Conservation (phyloP, 2,888 invertebrate genomes). For the Dascillus cervinus region DNA sequence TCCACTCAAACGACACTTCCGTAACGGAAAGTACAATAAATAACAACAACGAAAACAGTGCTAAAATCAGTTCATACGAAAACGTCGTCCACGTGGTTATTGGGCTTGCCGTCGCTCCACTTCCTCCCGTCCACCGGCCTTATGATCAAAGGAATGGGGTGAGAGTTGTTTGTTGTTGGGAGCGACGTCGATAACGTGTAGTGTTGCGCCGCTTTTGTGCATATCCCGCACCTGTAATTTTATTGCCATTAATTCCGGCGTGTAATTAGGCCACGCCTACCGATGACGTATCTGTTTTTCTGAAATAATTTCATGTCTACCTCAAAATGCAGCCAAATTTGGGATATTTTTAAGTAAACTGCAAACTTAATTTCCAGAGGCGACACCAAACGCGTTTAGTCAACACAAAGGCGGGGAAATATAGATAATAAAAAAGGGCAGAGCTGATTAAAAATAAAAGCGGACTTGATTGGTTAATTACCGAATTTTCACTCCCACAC, state of each 20-base stretch:
- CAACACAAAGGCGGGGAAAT: no score
- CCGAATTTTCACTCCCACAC: constrained; percentile 22
- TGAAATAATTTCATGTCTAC: no score
- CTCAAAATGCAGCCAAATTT: no score
- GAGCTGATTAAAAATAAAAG: constrained; percentile 1
- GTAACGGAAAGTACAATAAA: no score
- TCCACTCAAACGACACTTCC: no score
- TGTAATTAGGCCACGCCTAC: neutral
- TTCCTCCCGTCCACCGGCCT: constrained; percentile 22
- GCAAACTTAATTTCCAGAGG: no score
- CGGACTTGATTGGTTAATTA: neutral
- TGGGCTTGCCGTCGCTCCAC: constrained; percentile 16
- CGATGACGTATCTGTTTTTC: no score
- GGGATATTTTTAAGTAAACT: no score
- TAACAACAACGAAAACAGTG: no score
- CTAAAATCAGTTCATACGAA: no score
- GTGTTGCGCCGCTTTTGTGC: constrained; percentile 43
- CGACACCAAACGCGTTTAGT: no score
- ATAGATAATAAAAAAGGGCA: no score
- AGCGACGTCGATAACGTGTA: constrained; percentile 43
- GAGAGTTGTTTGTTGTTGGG: constrained; percentile 29
- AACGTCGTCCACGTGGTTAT: constrained; percentile 19
- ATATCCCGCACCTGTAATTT: constrained; percentile 48
- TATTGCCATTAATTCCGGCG: neutral
- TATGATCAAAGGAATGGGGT: constrained; percentile 26